Base-by-base conservation (phyloP, 1,140 invertebrate genomes). In the Atta colombica region DNA sequence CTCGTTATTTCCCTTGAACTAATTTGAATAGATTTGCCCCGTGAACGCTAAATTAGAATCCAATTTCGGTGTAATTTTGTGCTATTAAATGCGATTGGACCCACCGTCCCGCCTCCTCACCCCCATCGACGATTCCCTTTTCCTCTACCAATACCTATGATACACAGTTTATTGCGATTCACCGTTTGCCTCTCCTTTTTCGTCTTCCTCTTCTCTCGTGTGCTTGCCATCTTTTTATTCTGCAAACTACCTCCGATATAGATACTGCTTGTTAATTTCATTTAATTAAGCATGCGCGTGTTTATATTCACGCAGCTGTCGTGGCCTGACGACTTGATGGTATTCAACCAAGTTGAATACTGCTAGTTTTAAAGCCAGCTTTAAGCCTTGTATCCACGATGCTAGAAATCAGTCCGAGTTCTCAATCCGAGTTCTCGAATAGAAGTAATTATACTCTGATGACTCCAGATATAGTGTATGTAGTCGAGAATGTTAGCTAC, bases 51-150 rank as follows among this genome's bases (percentile, higher is more conserved):
- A 95, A 95, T 95, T 95, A 95, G 94, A 95, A 95, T 95, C 94
- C 94, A 95, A 95, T 95, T 95, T 95, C 93, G 91, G 89, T 91
- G 92, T 95, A 95, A 95, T 95, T 95, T 93, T 92, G 93, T 94
- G 92, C 94, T 93, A 95, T 95, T 95, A 95, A 95, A 92, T 92
- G 91, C 94, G 93, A 94, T 94, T 93, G 94, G 92, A 91, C 85
- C 77, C 31, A 78, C 65, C 71, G 45, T 25, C 39, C 51, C 35
- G 2, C 31, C 45, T 14, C 55, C 31, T 66, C 28, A 21, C 16
- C 6, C 25, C 28, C 6, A 3, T 35, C 39, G 28, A n/a, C 53
- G 28, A 31, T 66, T 35, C 45, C 77, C 69, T 39, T 58, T 45
- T 78, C 49, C 25, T 16, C 21, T 7, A 65, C 53, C 39, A 21